These are phyloP conservation scores for Stenopsyche tienmushanensis DNA, from an alignment of 1,140 invertebrate genomes.

Conservation along the genomic window DNA sequence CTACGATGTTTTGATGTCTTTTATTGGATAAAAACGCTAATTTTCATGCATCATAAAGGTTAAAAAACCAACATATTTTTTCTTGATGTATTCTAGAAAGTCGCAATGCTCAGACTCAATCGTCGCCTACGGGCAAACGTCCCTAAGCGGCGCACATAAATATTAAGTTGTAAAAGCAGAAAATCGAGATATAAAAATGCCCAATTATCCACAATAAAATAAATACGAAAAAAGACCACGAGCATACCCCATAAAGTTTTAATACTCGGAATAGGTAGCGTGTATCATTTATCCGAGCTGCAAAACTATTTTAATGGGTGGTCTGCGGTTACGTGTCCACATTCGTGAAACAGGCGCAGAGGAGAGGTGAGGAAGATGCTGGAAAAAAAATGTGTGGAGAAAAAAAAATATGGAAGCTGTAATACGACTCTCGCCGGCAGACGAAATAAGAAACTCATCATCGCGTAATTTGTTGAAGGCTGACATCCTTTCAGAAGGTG, in stretches of 20 bases:
- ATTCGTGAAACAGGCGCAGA: slow-evolving; percentile 6
- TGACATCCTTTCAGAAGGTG: neutral
- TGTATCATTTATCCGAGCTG: slow-evolving; percentile 20
- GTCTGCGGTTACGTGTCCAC: slow-evolving; percentile 17
- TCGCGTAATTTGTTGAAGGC: slow-evolving; percentile 27
- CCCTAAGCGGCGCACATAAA: neutral
- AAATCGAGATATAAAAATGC: slow-evolving; percentile 26
- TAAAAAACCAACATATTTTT: too few relatives aligned
- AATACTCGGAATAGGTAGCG: slow-evolving; percentile 16
- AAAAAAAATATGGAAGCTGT: neutral
- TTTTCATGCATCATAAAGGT: too few relatives aligned
- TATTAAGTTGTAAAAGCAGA: slow-evolving; percentile 26
- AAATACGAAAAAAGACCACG: slow-evolving; percentile 25
- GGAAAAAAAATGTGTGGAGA: neutral
- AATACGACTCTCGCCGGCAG: neutral
- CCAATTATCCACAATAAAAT: slow-evolving; percentile 39
- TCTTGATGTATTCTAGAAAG: too few relatives aligned
- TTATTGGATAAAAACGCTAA: too few relatives aligned
- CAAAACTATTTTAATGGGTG: slow-evolving; percentile 29
- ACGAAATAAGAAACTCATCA: slow-evolving; percentile 18
- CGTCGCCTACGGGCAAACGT: slow-evolving; percentile 21
- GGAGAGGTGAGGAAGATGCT: neutral
- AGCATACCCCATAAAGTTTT: slow-evolving; percentile 21
- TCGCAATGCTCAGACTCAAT: neutral
- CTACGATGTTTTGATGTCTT: too few relatives aligned